Base-by-base conservation (phyloP, 2,113 vertebrate species). In the Fulmarus glacialis region DNA sequence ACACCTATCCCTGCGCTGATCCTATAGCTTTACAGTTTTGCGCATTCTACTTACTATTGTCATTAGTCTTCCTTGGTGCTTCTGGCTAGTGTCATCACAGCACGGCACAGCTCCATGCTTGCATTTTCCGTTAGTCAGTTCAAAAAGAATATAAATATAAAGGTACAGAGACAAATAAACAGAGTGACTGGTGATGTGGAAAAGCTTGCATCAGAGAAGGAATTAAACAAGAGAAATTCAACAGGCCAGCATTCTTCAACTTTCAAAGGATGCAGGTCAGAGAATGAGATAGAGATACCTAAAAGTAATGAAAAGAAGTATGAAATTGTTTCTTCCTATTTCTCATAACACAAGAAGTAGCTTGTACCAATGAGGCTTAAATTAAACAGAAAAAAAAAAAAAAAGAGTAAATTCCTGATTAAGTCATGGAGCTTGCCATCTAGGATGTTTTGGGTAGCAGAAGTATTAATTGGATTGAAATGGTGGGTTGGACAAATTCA, bases 1-100 rank as follows among this genome's bases (percentile, higher is more conserved):
- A 42, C 11, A 24, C 2, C 11, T 55, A 78, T 3, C 8, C 3
- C 16, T 38, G 7, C 1, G 2, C 4, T 72, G 63, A 58, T 30
- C 17, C 17, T 27, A 12, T 7, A 32, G 27, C 17, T 89, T 67
- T 42, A 70, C 2, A 18, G 3, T 12, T 72, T 68, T 50, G 9
- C 48, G 6, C 6, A 13, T 72, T 81, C 32, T 53, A 10, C 26
- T 88, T 96, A 12, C 48, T 79, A 40, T 17, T 36, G 12, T n/a
- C 52, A 40, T 34, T 93, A 30, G 47, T 48, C 4, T 40, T 78
- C 27, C 50, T 40, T 47, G 8, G 3, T 77, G 19, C 24, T 92
- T 89, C 89, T 70, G 23, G 32, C 38, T 26, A 67, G 40, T 26
- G 11, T 42, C 11, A 64, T 64, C 45, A 50, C 27, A 92, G 14